These are phyloP conservation scores for Ophioderma brevispina DNA, from an alignment of 35 echinoderm and acorn worm genomes.

Conservation along the genomic window DNA sequence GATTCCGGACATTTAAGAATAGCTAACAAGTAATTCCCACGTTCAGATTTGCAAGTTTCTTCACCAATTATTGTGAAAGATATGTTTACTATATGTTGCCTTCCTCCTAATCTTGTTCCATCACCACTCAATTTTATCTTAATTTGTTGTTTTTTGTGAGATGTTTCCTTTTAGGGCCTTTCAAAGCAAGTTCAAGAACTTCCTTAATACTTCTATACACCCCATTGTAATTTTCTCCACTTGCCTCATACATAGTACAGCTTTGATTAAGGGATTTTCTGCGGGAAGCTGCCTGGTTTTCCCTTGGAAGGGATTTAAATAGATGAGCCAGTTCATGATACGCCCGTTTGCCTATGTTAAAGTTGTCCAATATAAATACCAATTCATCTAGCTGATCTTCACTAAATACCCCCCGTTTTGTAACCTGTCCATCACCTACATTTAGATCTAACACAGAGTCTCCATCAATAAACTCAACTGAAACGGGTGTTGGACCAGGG, in stretches of 20 bases:
- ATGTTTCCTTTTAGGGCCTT: too few species aligned
- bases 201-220: not conserved
- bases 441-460: too few species aligned
- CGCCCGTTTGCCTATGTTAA: not conserved
- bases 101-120: slow-evolving; percentile 46
- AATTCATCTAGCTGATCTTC: not conserved
- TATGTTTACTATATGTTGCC: slow-evolving; percentile 58
- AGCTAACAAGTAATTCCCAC: slow-evolving; percentile 72
- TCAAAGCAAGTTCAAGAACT: not conserved
- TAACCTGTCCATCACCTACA: not conserved
- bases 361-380: not conserved
- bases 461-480: too few species aligned
- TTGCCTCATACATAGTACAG: not conserved
- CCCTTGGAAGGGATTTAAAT: not conserved
- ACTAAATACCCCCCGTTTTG: not conserved
- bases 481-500: too few species aligned
- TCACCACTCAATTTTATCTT: slow-evolving; percentile 70
- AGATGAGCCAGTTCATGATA: not conserved
- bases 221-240: not conserved
- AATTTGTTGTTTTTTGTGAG: too few species aligned
- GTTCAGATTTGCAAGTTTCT: slow-evolving; percentile 56
- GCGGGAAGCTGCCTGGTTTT: not conserved
- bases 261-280: not conserved
- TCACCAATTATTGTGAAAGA: slow-evolving; percentile 57
- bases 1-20: slow-evolving; percentile 64